Conservation (phyloP, 1,140 invertebrate species). For the Episyrphus balteatus region DNA sequence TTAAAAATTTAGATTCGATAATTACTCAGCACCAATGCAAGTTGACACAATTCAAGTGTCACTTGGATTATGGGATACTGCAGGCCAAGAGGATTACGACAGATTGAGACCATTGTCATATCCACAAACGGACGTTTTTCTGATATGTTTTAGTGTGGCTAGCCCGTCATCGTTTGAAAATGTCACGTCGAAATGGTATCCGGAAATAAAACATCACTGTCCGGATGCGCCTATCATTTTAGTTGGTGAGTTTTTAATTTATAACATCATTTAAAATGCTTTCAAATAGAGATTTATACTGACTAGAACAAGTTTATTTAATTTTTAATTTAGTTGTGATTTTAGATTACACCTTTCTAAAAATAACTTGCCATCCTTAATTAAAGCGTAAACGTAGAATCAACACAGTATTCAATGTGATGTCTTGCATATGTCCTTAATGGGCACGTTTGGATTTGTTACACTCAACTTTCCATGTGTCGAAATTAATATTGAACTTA, state of each 20-base stretch:
- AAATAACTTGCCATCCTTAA: background rate
- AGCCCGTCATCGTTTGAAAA: constrained; percentile 98
- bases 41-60: constrained; percentile 95
- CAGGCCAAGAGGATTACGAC: constrained; percentile 95
- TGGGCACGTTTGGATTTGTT: no score
- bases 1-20: constrained; percentile 70
- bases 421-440: no score
- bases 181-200: constrained; percentile 97
- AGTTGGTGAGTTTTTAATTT: constrained; percentile 57
- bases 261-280: background rate
- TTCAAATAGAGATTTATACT: background rate
- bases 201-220: constrained; percentile 98
- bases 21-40: constrained; percentile 95
- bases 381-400: no score
- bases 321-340: constrained; percentile 1
- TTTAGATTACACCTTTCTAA: no score
- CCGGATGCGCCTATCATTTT: constrained; percentile 96
- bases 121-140: constrained; percentile 96
- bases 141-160: constrained; percentile 96
- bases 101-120: constrained; percentile 87
- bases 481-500: no score
- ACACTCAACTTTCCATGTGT: no score
- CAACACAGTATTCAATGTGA: no score
- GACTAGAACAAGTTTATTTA: constrained; percentile 2
- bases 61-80: constrained; percentile 90